Base-by-base conservation (phyloP, 2,797 vertebrate genomes). In the Luscinia luscinia region DNA sequence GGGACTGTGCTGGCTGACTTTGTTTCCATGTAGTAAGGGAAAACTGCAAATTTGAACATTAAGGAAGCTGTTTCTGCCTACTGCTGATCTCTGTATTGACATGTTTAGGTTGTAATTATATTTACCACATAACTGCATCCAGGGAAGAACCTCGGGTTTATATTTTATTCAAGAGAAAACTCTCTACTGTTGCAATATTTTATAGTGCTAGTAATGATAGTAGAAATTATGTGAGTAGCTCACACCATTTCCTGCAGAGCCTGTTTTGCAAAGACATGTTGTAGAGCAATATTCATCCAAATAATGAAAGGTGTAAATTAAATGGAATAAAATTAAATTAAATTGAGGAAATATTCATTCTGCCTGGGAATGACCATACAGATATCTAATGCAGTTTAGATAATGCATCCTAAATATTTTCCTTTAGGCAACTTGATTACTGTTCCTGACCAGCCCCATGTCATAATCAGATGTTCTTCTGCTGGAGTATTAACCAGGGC, bases 231-330 rank as follows among this genome's bases (percentile, higher is more conserved):
- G 61, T 61, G 78, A 78, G 41, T 38, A 85, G 57, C 24, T 91
- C 38, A 45, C 41, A 74, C 12, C 7, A 41, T 78, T 80, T 94
- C 58, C 89, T 83, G 82, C 64, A 68, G n/a, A 89, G 15, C 20
- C 30, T 66, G 20, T 77, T 87, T 87, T 22, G 5, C 6, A 26
- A 51, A 83, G 52, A 64, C 45, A 23, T n/a, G 26, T 21, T 75
- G 34, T 48, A 66, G 28, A 57, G 19, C 36, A 67, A 81, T 81
- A 73, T 57, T 82, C 19, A 93, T 76, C 26, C 0, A 1, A 89
- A 88, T 76, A 94, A 95, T 11, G 4, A 79, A 93, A 95, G 80
- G 67, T 94, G 84, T 93, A 80, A 94, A 95, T 93, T 93, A 82
- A 93, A 67, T 64, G 57, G 64, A 90, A 74, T 64, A 48, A 89